These are phyloP conservation scores for Spinus pinus DNA, from an alignment of 2,797 vertebrate species.

Conservation along the genomic window DNA sequence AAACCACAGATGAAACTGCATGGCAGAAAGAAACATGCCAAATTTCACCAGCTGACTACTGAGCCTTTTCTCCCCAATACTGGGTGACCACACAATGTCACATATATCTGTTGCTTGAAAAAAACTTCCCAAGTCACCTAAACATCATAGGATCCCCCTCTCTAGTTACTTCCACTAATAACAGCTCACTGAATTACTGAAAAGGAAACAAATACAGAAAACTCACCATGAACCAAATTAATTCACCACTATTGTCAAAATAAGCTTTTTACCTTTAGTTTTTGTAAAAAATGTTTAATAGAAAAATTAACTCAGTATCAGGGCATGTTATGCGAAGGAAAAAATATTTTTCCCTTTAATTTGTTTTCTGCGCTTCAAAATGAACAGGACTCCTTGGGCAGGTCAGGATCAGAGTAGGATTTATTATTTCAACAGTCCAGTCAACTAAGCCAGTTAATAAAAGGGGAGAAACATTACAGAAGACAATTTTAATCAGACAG, in stretches of 20 bases:
- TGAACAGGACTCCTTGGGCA: neutral
- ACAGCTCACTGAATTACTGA: neutral
- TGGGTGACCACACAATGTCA: neutral
- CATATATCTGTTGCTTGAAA: neutral
- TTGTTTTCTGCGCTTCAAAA: neutral
- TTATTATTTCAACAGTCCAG: neutral
- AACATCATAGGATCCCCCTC: neutral
- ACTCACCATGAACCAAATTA: neutral
- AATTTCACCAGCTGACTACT: neutral
- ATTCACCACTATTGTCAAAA: neutral
- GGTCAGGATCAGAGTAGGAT: neutral
- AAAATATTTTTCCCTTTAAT: neutral
- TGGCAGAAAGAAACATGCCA: neutral
- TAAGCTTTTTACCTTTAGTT: neutral
- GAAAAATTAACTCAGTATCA: neutral
- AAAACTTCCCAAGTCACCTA: neutral
- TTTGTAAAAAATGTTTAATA: neutral
- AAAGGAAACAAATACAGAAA: neutral
- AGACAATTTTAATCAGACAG: neutral
- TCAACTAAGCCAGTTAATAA: neutral
- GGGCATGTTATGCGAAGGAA: neutral
- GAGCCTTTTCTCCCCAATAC: neutral
- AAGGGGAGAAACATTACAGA: neutral
- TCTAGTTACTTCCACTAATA: neutral
- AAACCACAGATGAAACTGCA: neutral